A percentile compares a stretch with the other conserved stretches of the same genome.
Evolutionary conservation across 2,888 invertebrate species (phyloP).

Genomic region (Torymus texanus): DNA sequence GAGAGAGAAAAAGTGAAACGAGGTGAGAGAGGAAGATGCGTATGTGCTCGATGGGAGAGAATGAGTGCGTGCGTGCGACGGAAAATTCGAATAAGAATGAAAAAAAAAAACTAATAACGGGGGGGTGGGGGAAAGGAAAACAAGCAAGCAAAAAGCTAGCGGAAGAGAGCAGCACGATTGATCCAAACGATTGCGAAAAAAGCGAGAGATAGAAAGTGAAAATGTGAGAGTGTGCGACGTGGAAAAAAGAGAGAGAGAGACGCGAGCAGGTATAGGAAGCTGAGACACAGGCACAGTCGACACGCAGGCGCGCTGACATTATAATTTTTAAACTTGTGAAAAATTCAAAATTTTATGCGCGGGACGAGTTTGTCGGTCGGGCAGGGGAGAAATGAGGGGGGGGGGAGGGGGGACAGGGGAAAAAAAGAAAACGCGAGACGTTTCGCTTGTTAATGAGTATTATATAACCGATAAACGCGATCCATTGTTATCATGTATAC

Average conservation of each 20-base stretch:
- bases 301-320: neutral
- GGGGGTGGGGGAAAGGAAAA: conserved; percentile 26
- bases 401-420: too few relatives aligned
- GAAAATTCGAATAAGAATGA: conserved; percentile 34
- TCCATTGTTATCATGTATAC: conserved; percentile 1
- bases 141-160: neutral
- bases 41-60: conserved; percentile 5
- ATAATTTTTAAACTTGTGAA: conserved; percentile 19
- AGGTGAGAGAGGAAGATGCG: conserved; percentile 16
- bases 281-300: conserved; percentile 8
- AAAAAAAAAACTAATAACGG: conserved; percentile 42
- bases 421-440: neutral
- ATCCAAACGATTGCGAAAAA: neutral
- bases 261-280: conserved; percentile 11
- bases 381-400: too few relatives aligned
- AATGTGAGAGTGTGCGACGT: too few relatives aligned
- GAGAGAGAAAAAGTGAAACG: conserved; percentile 2
- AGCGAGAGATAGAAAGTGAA: too few relatives aligned
- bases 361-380: too few relatives aligned
- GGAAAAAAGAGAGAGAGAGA: too few relatives aligned
- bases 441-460: neutral
- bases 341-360: conserved; percentile 8
- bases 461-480: neutral
- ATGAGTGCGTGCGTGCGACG: conserved; percentile 34
- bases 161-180: neutral